Base-by-base conservation (phyloP, 2,888 invertebrate species). In the Shargacucullia verbasci region DNA sequence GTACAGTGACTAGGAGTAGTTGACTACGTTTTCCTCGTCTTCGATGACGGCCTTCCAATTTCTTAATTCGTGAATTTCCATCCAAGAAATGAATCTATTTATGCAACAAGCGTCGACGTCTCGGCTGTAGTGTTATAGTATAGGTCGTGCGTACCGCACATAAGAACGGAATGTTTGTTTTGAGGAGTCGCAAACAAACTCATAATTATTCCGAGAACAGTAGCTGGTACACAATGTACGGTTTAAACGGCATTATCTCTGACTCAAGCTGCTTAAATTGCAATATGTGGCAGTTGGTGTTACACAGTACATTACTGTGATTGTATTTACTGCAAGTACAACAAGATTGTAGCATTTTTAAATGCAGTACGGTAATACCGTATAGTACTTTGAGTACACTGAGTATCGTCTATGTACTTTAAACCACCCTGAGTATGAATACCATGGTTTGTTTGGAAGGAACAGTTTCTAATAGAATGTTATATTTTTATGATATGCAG, bases 41-140 rank as follows among this genome's bases (percentile, higher is more conserved):
- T 80, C 73, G 77, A 80, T 76, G 81, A 79, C 76, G 79, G 70
- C 78, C 80, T 79, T 83, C 81, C 83, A 86, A 86, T 88, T n/a
- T n/a, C n/a, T n/a, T n/a, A n/a, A 87, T 89, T 86, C 86, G 79
- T 87, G 83, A 84, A 89, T 91, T 88, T 88, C 82, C 87, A 90
- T 85, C 88, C 88, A 84, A 88, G 87, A 90, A 87, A 86, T 87
- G 84, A 81, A 77, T 89, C 91, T 92, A 92, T 92, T 91, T 91
- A 84, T 87, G 88, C 86, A 84, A 77, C 80, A 76, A 74, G 86
- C 90, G 89, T 89, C 83, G 88, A 87, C 87, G 90, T 87, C 78
- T 81, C 78, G 80, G 80, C 83, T 81, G 85, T 81, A 76, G 76
- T 80, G 81, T 80, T 84, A 80, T 88, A 83, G 87, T 84, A 80